Evolutionary conservation across 2,113 vertebrate genomes (phyloP).

Genomic region (Triplophysa siluroides): DNA sequence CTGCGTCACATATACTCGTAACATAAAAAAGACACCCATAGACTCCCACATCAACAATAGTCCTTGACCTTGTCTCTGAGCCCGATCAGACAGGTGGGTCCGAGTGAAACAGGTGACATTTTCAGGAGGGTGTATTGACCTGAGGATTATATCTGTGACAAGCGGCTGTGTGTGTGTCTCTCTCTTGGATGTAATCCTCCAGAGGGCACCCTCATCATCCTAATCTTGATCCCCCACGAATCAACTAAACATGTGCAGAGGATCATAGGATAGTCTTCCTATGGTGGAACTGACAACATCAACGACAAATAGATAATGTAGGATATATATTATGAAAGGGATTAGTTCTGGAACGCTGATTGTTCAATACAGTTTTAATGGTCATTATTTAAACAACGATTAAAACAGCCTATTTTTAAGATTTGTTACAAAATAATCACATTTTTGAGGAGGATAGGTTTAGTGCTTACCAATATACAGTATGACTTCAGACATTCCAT

Average conservation of each 20-base stretch:
- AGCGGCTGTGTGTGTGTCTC: not conserved
- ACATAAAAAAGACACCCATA: not conserved
- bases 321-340: too few relatives aligned
- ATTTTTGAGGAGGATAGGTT: too few relatives aligned
- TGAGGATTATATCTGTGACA: constrained; percentile 15
- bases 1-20: too few relatives aligned
- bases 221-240: not conserved
- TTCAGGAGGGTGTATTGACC: constrained; percentile 8
- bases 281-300: too few relatives aligned
- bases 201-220: constrained; percentile 33
- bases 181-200: constrained; percentile 20
- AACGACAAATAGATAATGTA: too few relatives aligned
- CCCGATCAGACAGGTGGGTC: not conserved
- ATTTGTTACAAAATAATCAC: too few relatives aligned
- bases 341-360: not conserved
- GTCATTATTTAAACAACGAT: too few relatives aligned
- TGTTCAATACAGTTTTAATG: not conserved
- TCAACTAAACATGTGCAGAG: not conserved
- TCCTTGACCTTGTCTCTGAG: not conserved
- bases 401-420: too few relatives aligned
- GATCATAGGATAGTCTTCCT: not conserved
- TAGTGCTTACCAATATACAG: too few relatives aligned
- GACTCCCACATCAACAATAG: not conserved
- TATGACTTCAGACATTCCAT: too few relatives aligned
- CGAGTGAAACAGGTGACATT: not conserved